Base-by-base conservation (phyloP, 2,888 invertebrate genomes). In the Malachius bipustulatus region DNA sequence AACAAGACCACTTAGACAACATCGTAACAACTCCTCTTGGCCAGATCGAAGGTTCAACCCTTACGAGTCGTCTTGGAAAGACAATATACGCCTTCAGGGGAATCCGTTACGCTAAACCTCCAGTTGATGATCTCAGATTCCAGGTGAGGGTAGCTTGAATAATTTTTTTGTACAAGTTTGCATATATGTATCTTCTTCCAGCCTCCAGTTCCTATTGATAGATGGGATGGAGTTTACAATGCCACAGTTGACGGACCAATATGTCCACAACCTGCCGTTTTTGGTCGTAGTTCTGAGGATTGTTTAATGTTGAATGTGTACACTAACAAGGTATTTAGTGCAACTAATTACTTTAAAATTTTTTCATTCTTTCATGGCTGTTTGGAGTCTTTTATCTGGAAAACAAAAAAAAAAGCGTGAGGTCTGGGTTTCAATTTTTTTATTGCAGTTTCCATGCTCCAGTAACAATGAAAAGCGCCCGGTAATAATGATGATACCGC, bases 401-500 rank as follows among this genome's bases (percentile, higher is more conserved):
- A n/a, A n/a, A n/a, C n/a, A n/a, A n/a, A n/a, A n/a, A n/a, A n/a
- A n/a, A n/a, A n/a, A n/a, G n/a, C n/a, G n/a, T n/a, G n/a, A n/a
- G n/a, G n/a, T n/a, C n/a, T n/a, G n/a, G n/a, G n/a, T n/a, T n/a
- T n/a, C n/a, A n/a, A n/a, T 19, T 19, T 19, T 19, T 19, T 12
- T 4, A 13, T 48, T 49, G 27, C 32, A 62, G 61, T 38, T 61
- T 11, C 59, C 60, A 6, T 52, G 51, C 43, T 50, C 45, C 1
- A 44, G 27, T 4, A 49, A 52, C 13, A 51, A 51, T 34, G 50
- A 53, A 3, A 62, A 60, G 42, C 48, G 62, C 8, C 77, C 82
- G 0, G 81, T 82, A 2, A 60, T 82, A 4, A 69, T 81, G 1
- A 77, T 67, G 55, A 67, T 82, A 39, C 81, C 80, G 57, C 69